These are phyloP conservation scores for rat (Rattus norvegicus) DNA, from an alignment of 2,113 vertebrate genomes.

Conservation along the genomic window DNA sequence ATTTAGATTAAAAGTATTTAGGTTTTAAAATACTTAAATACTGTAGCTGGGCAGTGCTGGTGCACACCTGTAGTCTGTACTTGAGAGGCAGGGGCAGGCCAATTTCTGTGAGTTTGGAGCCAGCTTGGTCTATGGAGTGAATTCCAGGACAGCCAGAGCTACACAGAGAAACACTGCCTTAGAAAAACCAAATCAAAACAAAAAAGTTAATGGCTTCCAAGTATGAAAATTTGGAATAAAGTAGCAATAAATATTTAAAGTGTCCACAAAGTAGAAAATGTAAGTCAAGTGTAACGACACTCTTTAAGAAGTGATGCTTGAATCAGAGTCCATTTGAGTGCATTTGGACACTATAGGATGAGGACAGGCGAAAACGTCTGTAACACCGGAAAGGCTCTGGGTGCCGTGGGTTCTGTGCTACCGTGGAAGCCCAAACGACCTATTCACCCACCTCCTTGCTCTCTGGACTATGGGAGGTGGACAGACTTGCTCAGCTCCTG, in stretches of 20 bases:
- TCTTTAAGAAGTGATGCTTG: background rate
- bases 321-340: background rate
- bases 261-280: background rate
- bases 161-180: background rate
- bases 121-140: background rate
- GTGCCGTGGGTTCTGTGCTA: background rate
- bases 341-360: background rate
- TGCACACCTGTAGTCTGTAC: background rate
- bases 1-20: constrained; percentile 32
- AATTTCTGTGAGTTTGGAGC: background rate
- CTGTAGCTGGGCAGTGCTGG: background rate
- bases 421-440: background rate
- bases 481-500: background rate
- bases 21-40: background rate
- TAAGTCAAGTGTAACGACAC: background rate
- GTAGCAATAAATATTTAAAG: background rate
- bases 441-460: background rate
- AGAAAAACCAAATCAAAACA: background rate
- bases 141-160: background rate
- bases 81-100: background rate
- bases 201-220: background rate
- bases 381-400: background rate
- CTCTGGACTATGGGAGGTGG: background rate
- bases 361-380: background rate
- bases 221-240: constrained; percentile 1